phyloP scores from a whole-genome alignment of 2,797 vertebrate genomes.

The Myoxocephalus aenaeus region DNA sequence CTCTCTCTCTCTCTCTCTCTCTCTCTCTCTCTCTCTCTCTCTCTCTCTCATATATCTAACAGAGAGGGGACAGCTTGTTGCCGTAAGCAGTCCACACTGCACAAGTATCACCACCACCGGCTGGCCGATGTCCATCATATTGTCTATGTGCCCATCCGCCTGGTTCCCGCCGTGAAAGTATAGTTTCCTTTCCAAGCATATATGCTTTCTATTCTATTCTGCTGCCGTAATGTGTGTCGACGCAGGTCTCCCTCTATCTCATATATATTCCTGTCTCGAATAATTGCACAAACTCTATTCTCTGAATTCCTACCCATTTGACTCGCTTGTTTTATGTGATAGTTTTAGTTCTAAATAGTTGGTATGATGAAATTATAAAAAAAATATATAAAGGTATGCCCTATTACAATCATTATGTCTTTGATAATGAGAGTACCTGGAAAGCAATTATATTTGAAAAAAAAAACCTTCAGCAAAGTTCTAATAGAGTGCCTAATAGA shows the following conservation, averaged over 20 bases:
- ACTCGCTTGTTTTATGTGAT: conserved; percentile 14
- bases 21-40: conserved; percentile 2
- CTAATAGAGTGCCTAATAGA: conserved; percentile 40
- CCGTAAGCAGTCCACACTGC: conserved; percentile 52
- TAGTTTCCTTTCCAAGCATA: conserved; percentile 8
- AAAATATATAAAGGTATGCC: conserved; percentile 9
- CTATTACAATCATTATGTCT: conserved; percentile 31
- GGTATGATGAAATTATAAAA: conserved; percentile 20
- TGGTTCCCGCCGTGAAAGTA: conserved; percentile 30
- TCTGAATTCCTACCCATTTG: neutral
- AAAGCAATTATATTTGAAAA: conserved; percentile 61
- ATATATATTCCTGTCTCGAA: neutral
- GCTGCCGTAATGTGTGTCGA: neutral
- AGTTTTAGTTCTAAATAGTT: neutral
- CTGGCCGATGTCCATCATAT: conserved; percentile 51
- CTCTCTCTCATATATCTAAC: conserved; percentile 15
- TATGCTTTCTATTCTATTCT: neutral
- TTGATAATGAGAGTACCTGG: conserved; percentile 51
- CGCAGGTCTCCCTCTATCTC: neutral
- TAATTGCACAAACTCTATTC: neutral
- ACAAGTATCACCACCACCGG: conserved; percentile 54
- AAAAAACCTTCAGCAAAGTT: conserved; percentile 36
- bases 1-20: conserved; percentile 4
- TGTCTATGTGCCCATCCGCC: conserved; percentile 43
- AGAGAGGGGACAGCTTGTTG: conserved; percentile 61